These are phyloP conservation scores for Ceuthmochares aereus DNA, from an alignment of 2,113 vertebrate genomes.

Conservation along the genomic window DNA sequence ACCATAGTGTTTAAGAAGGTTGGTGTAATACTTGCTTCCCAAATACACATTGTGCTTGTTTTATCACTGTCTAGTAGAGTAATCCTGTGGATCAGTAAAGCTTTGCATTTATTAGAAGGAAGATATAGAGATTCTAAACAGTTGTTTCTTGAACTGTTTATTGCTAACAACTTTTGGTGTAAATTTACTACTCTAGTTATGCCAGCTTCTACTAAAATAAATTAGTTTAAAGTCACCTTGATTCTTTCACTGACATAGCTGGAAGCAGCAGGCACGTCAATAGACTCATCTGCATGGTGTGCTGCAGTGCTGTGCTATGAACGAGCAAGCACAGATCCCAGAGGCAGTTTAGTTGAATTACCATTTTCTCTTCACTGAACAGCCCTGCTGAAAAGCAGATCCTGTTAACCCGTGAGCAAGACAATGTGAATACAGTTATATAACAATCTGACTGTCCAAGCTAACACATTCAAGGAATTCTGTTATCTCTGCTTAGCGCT, in stretches of 20 bases:
- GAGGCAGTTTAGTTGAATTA: background rate
- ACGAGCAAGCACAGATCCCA: background rate
- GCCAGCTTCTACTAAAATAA: background rate
- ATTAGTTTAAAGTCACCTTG: background rate
- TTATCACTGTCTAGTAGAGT: background rate
- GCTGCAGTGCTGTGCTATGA: background rate
- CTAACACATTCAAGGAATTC: background rate
- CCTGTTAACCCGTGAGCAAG: background rate
- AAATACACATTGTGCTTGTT: fast-evolving
- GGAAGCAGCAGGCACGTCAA: background rate
- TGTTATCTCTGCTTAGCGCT: background rate
- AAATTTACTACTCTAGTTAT: background rate
- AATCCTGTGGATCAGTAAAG: background rate
- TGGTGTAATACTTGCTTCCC: background rate
- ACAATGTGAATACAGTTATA: background rate
- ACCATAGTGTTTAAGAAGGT: conserved; percentile 98
- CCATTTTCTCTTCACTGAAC: background rate
- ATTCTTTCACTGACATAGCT: background rate
- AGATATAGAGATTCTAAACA: background rate
- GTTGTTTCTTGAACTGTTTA: background rate
- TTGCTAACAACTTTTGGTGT: background rate
- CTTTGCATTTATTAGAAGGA: background rate
- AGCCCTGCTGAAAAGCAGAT: background rate
- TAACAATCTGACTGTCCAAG: background rate
- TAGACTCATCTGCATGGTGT: background rate